Evolutionary conservation across 2,888 invertebrate genomes (phyloP).

Genomic region (Meta bourneti): DNA sequence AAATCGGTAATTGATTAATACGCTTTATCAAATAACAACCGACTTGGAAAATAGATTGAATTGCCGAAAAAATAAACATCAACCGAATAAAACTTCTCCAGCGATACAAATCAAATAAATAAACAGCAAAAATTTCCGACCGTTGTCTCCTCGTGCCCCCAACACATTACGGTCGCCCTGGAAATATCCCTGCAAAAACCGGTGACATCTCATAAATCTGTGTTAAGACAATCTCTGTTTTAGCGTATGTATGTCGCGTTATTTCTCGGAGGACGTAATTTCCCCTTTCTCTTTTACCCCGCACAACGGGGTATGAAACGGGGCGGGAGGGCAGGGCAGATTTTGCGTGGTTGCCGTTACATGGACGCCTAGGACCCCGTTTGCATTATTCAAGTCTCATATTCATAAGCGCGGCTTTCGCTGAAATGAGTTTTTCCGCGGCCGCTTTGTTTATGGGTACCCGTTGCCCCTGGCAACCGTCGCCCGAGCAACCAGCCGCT

Average conservation of each 20-base stretch:
- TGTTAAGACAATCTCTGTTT: conserved; percentile 38
- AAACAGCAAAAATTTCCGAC: no score
- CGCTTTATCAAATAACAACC: no score
- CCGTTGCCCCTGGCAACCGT: conserved; percentile 60
- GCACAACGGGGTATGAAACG: neutral
- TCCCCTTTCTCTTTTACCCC: neutral
- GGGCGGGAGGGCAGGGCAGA: neutral
- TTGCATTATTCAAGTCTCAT: conserved; percentile 73
- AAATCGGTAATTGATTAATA: no score
- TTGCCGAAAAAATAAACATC: no score
- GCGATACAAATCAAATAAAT: no score
- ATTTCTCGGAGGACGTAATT: conserved; percentile 4
- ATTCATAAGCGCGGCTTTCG: conserved; percentile 71
- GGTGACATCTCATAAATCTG: conserved; percentile 38
- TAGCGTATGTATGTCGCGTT: conserved; percentile 9
- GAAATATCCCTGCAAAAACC: neutral
- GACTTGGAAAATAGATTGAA: no score
- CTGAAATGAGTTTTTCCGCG: conserved; percentile 63
- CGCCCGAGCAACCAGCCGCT: conserved; percentile 3
- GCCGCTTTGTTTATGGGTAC: conserved; percentile 51
- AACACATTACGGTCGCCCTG: neutral
- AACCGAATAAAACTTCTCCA: no score
- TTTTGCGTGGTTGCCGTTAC: conserved; percentile 17
- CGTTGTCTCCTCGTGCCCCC: no score
- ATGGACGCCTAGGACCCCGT: neutral